Base-by-base conservation (phyloP, 2,797 vertebrate species). In the Diplodus puntazzo region DNA sequence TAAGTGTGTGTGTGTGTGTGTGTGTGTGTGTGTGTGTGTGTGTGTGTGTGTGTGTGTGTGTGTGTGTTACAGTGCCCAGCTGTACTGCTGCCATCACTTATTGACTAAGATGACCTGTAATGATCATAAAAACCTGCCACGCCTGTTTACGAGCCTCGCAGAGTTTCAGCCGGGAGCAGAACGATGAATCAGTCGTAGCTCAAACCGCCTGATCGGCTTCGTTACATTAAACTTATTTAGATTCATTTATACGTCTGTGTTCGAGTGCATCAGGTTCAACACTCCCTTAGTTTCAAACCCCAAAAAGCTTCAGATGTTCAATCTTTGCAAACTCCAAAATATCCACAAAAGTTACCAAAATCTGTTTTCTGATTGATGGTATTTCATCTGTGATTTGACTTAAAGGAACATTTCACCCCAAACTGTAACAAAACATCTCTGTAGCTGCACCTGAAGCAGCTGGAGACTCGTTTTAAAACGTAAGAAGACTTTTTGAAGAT, bases 121-220 rank as follows among this genome's bases (percentile, higher is more conserved):
- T 49, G 25, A 30, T 69, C 82, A 74, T 82, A 74, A 74, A 81
- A 76, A 68, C 45, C 52, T 48, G 25, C 58, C 10, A 1, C 76
- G 1, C 83, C 85, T 85, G 17, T 73, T 80, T 76, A 80, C 18
- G 75, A 49, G 8, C 50, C 45, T 23, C 27, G 43, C 17, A 45
- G 17, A 74, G 0, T 82, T 82, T 84, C 80, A 71, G 52, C 58
- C 20, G 43, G 23, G 50, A n/a, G 21, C 39, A 9, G n/a, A 50
- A 50, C n/a, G 49, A 2, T 57, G 59, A 70, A 10, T 63, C 21
- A 34, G 34, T 34, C 34, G 34, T 1, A 8, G 8, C 7, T 34
- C 34, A 34, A 34, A 34, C 34, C 34, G 8, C 34, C 34, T 34
- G 34, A 34, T 34, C 34, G 1, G 34, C 7, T 34, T 9, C 4